phyloP scores from a whole-genome alignment of 2,797 vertebrate genomes.

The Microcaecilia unicolor region DNA sequence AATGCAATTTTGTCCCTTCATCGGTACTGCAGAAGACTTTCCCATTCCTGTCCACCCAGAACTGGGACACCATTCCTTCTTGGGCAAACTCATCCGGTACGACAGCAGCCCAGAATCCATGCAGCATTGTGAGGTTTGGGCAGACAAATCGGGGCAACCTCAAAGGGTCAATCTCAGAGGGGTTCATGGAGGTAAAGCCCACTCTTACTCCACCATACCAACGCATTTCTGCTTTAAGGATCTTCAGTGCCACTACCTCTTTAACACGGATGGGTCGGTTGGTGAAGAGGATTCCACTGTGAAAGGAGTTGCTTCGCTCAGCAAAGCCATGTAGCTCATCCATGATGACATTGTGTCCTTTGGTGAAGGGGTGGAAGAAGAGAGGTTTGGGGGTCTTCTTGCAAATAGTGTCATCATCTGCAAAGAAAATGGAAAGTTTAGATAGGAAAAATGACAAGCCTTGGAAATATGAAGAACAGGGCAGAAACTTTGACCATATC shows the following conservation, averaged over 20 bases:
- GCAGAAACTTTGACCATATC: not conserved
- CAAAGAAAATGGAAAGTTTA: not conserved
- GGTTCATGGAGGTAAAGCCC: constrained; percentile 65
- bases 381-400: constrained; percentile 20
- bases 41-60: constrained; percentile 56
- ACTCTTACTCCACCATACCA: constrained; percentile 64
- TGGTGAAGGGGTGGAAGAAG: constrained; percentile 45
- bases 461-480: not conserved
- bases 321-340: constrained; percentile 25
- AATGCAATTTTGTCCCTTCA: not conserved
- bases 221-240: not conserved
- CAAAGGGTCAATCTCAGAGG: constrained; percentile 6
- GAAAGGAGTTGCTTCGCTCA: constrained; percentile 35
- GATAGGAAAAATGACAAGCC: not conserved
- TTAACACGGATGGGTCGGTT: constrained; percentile 35
- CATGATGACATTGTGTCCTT: constrained; percentile 47
- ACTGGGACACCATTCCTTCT: constrained; percentile 37
- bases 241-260: constrained; percentile 51
- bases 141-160: constrained; percentile 51
- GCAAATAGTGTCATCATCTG: not conserved
- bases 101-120: constrained; percentile 47
- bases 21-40: constrained; percentile 17
- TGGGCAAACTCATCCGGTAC: constrained; percentile 19
- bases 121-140: constrained; percentile 49
- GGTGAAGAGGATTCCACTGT: constrained; percentile 65